Evolutionary conservation across 2,888 invertebrate genomes (phyloP).

Genomic region (Carpatolechia fugitivella): DNA sequence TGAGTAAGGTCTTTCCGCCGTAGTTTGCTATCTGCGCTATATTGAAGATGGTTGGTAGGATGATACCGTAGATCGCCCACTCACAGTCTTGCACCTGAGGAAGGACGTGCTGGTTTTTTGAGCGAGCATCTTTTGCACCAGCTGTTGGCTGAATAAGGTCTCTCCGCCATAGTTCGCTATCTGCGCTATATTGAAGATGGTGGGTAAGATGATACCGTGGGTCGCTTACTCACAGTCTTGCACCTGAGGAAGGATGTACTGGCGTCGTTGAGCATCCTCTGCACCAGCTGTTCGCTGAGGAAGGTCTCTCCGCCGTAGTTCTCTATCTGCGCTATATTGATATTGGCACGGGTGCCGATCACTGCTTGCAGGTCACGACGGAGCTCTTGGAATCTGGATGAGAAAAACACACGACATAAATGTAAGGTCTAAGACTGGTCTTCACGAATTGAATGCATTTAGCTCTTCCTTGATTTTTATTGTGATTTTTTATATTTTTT

Average conservation of each 20-base stretch:
- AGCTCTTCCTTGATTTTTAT: too few relatives aligned
- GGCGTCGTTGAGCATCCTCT: slow-evolving; percentile 93
- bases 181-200: slow-evolving; percentile 95
- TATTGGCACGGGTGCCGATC: slow-evolving; percentile 93
- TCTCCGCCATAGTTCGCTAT: slow-evolving; percentile 98
- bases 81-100: slow-evolving; percentile 89
- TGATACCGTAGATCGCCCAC: too few relatives aligned
- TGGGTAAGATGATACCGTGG: too few relatives aligned
- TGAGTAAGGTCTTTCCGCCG: slow-evolving; percentile 97
- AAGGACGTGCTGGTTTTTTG: slow-evolving; percentile 97
- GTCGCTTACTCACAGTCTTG: slow-evolving; percentile 85
- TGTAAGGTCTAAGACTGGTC: too few relatives aligned
- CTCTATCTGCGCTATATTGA: slow-evolving; percentile 96
- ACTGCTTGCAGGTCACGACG: slow-evolving; percentile 95
- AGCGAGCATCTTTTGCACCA: too few relatives aligned
- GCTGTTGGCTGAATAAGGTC: slow-evolving; percentile 96
- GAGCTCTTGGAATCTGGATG: slow-evolving; percentile 91
- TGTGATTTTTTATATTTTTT: too few relatives aligned
- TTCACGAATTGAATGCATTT: too few relatives aligned
- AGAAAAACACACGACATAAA: background rate
- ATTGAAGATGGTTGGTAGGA: too few relatives aligned
- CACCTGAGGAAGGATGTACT: slow-evolving; percentile 94
- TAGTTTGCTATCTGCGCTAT: slow-evolving; percentile 97
- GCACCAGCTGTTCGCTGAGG: slow-evolving; percentile 95
- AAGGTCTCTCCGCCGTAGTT: slow-evolving; percentile 98